Conservation (phyloP, 2,113 vertebrate genomes). For the Tor tambroides region DNA sequence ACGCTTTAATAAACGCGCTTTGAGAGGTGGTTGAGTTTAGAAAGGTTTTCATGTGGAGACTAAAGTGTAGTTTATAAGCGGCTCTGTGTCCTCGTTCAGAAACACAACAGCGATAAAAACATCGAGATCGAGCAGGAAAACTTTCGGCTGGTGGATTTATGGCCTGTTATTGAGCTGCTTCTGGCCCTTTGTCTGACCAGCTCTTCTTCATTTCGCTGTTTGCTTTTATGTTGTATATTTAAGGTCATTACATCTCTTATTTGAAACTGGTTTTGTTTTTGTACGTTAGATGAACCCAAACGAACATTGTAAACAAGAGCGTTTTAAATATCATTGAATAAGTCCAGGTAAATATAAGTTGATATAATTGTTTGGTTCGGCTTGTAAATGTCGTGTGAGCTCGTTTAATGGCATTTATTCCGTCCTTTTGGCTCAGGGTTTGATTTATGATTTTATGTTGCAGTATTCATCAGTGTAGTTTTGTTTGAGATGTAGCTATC, state of each 20-base stretch:
- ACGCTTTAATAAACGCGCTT: neutral
- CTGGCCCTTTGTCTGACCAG: neutral
- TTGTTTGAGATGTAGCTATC: no score
- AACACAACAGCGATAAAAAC: no score
- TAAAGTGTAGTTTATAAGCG: neutral
- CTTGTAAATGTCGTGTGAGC: neutral
- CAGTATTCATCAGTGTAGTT: neutral
- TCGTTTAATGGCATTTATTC: neutral
- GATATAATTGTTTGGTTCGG: no score
- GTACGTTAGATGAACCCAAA: no score
- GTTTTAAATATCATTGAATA: no score
- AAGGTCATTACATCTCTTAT: no score
- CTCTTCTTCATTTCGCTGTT: neutral
- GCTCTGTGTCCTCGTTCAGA: no score
- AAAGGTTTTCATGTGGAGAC: accelerated
- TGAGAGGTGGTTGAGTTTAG: neutral
- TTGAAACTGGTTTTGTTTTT: no score
- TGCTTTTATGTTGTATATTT: no score
- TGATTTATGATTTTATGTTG: neutral
- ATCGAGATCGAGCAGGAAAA: neutral
- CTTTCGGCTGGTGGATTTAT: neutral
- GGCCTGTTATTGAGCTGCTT: neutral
- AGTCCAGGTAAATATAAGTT: no score
- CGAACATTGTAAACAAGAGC: no score
- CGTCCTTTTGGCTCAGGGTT: neutral